These are phyloP conservation scores for Anabas testudineus DNA, from an alignment of 2,797 vertebrate species.

Conservation along the genomic window DNA sequence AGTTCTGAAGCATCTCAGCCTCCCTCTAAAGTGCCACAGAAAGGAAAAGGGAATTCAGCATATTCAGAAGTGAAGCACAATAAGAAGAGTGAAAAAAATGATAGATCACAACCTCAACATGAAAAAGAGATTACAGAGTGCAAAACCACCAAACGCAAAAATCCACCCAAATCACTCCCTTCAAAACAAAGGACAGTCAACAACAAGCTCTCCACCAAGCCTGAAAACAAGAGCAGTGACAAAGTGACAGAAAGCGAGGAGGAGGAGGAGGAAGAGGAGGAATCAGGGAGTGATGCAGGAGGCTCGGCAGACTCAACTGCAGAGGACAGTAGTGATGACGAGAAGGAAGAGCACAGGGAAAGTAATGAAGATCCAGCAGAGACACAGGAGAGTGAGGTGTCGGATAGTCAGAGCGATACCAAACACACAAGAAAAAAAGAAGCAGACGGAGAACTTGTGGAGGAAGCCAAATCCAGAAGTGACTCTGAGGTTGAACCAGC, in stretches of 20 bases:
- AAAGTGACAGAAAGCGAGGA: conserved; percentile 51
- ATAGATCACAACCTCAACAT: conserved; percentile 25
- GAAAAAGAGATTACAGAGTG: conserved; percentile 16
- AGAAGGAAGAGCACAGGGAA: conserved; percentile 66
- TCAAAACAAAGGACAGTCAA: conserved; percentile 29
- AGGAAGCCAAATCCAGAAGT: conserved; percentile 34
- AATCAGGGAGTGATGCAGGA: conserved; percentile 68
- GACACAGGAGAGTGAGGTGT: conserved; percentile 57
- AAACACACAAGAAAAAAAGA: conserved; percentile 44
- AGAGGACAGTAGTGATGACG: conserved; percentile 56
- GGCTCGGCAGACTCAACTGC: conserved; percentile 65
- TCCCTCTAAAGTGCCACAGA: conserved; percentile 19
- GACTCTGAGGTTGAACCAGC: conserved; percentile 46
- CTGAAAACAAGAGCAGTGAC: conserved; percentile 37
- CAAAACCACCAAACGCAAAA: conserved; percentile 49
- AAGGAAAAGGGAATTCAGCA: conserved; percentile 17
- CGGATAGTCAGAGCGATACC: conserved; percentile 48
- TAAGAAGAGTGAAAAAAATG: conserved; percentile 32
- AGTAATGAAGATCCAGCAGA: conserved; percentile 54
- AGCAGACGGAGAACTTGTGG: conserved; percentile 40
- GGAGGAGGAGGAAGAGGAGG: conserved; percentile 56
- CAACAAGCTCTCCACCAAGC: conserved; percentile 44
- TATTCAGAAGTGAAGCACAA: conserved; percentile 25
- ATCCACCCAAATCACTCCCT: conserved; percentile 20
- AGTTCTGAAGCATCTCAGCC: conserved; percentile 30